Conservation (phyloP, 2,113 vertebrate species). For the Ageneiosus marmoratus region DNA sequence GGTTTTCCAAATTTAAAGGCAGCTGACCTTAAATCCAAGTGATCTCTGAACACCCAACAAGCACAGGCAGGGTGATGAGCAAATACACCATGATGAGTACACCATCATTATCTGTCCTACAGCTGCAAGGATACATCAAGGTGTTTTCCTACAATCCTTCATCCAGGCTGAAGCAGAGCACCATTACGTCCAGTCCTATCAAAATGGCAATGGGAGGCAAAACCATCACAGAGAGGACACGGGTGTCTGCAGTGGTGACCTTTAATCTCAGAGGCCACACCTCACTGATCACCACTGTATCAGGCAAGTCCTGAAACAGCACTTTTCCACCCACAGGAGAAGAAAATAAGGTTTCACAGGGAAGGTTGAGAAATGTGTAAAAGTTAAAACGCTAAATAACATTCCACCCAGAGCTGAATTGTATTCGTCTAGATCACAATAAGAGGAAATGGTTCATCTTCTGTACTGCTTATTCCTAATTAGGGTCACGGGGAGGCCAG, state of each 20-base stretch:
- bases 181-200: background rate
- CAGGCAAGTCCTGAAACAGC: slow-evolving; percentile 9
- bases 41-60: background rate
- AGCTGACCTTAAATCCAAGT: background rate
- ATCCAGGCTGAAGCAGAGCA: background rate
- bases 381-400: background rate
- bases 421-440: too few relatives aligned
- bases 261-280: slow-evolving; percentile 7
- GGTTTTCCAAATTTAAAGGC: background rate
- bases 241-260: slow-evolving; percentile 3
- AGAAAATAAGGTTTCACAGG: background rate
- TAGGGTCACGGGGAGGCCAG: too few relatives aligned
- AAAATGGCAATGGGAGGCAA: background rate
- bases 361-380: background rate
- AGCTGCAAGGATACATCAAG: background rate
- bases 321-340: background rate
- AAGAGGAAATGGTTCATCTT: too few relatives aligned
- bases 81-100: background rate
- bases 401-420: background rate
- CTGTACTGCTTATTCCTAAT: too few relatives aligned
- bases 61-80: background rate
- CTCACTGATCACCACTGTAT: slow-evolving; percentile 2
- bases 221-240: background rate
- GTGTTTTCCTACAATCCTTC: background rate
- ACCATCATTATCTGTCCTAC: background rate